Evolutionary conservation across 2,888 invertebrate genomes (phyloP).

Genomic region (Oeneis ivallda): DNA sequence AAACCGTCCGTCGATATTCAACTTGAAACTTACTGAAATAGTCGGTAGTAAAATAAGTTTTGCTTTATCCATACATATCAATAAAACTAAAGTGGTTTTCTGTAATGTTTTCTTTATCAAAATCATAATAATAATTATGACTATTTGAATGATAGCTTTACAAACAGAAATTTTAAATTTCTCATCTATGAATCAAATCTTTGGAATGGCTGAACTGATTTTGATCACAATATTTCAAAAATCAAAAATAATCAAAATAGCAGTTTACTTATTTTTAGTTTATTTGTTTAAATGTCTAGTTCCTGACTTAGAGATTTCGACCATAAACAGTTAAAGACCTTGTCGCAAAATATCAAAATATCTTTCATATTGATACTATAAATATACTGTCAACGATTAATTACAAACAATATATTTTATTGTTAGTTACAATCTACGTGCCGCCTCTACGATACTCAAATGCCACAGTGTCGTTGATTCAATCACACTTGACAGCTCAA

Average conservation of each 20-base stretch:
- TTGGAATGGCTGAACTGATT: too few relatives aligned
- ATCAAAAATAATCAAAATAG: too few relatives aligned
- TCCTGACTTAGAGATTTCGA: neutral
- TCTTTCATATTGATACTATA: neutral
- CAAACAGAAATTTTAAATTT: too few relatives aligned
- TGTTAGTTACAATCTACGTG: conserved; percentile 11
- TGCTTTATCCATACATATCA: neutral
- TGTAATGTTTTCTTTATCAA: too few relatives aligned
- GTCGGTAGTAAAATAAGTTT: neutral
- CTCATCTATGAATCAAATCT: too few relatives aligned
- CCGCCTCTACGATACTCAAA: conserved; percentile 16
- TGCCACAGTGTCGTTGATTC: conserved; percentile 57
- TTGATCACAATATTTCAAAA: too few relatives aligned
- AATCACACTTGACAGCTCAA: conserved; percentile 78
- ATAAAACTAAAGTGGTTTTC: too few relatives aligned
- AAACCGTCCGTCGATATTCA: conserved; percentile 23
- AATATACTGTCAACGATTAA: conserved; percentile 8
- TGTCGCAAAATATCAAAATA: neutral
- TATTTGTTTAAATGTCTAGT: neutral
- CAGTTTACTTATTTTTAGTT: neutral
- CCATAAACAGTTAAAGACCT: neutral
- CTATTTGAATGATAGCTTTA: too few relatives aligned
- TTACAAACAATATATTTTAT: neutral
- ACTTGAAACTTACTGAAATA: conserved; percentile 5
- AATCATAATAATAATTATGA: too few relatives aligned